These are phyloP conservation scores for Tenthredo amoena DNA, from an alignment of 2,888 invertebrate genomes.

Conservation along the genomic window DNA sequence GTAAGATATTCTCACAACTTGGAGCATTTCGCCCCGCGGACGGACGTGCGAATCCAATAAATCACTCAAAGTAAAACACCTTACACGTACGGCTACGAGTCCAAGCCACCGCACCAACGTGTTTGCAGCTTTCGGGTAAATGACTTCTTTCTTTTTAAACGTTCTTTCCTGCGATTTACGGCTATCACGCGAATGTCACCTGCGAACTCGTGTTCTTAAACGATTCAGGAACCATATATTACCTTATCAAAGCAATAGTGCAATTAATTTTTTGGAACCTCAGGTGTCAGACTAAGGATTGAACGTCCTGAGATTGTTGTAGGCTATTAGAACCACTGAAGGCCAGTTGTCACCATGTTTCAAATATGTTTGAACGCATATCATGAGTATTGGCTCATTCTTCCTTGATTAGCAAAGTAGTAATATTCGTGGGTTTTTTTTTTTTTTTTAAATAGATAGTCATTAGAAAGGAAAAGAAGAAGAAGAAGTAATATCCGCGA, in stretches of 20 bases:
- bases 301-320: not conserved
- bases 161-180: not conserved
- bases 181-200: not conserved
- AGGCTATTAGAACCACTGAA: not conserved
- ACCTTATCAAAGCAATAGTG: not conserved
- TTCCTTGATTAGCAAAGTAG: not conserved
- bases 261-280: not conserved
- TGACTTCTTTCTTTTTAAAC: not conserved
- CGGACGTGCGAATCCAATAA: not conserved
- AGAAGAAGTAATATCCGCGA: not conserved
- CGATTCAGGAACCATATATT: not conserved
- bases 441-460: too few species aligned
- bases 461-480: too few species aligned
- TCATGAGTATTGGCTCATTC: not conserved
- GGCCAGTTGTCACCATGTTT: not conserved
- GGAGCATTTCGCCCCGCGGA: not conserved
- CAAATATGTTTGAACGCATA: not conserved
- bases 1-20: slow-evolving; percentile 3
- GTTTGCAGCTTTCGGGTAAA: slow-evolving; percentile 27
- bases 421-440: too few species aligned
- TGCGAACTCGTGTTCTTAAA: not conserved
- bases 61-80: slow-evolving; percentile 22
- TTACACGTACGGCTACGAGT: not conserved
- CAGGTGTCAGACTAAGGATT: not conserved
- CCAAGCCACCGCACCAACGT: slow-evolving; percentile 5